Evolutionary conservation across 2,113 vertebrate genomes (phyloP), one percentile per base, ranked within the genome.

Genomic region (Oreochromis aureus): DNA sequence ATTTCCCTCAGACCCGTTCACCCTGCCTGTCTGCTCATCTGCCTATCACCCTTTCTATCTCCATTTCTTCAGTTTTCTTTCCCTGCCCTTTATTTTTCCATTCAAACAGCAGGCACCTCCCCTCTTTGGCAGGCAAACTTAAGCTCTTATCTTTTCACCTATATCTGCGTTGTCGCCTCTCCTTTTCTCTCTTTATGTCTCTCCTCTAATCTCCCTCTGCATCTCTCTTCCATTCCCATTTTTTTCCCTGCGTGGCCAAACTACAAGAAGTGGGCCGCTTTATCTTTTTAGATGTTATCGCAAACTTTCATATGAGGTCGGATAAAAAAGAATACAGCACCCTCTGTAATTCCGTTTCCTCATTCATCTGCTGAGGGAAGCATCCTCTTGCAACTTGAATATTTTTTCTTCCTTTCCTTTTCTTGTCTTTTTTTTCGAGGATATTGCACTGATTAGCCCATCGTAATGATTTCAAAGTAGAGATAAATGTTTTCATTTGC

Each of bases 401-500:
- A 22, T 84, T 24, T 53, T 39, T 46, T 24, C 41, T 48, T 82
- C 61, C 1, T 10, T 39, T 69, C 61, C 61, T 22, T 69, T 69
- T 22, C 61, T 69, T 80, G 78, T 58, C 83, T 73, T 7, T 55
- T 24, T 84, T 78, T 88, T 83, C 10, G 18, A 90, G 87, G 83
- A 90, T 91, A 88, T 73, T 86, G 81, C 91, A 90, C 89, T 89
- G 90, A 95, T 95, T 94, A 94, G 87, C 79, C 85, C 86, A 66
- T 71, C 56, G 30, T 91, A 91, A 94, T 91, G 84, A 94, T 95
- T 95, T 94, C 91, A 96, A 95, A 94, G 92, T 87, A 41, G 55
- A 89, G 91, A 93, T 94, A 96, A 94, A 93, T 94, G 93, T 92
- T 94, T 95, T 94, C 87, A 95, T 94, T 95, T 93, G 92, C 89